Evolutionary conservation across 2,888 invertebrate genomes (phyloP), one percentile per base, ranked within the genome.

Genomic region (Gymnosoma rotundatum): DNA sequence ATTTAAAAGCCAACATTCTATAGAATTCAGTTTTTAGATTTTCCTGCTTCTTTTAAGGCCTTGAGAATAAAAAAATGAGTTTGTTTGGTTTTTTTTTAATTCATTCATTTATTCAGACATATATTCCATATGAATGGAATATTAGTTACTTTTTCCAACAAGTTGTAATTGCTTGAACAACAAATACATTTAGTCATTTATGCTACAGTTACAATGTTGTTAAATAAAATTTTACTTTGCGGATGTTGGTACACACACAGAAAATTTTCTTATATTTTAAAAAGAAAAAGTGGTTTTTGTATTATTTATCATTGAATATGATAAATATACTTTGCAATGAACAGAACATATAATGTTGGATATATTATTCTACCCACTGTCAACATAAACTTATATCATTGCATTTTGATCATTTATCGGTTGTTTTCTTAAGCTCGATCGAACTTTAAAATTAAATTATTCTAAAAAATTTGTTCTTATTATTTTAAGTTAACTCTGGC

Each of bases 141-240:
- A 67, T 67, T 72, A 67, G 76, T 78, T 58, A 78, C 64, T 76
- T 45, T 75, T 60, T 36, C 69, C 61, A 70, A 72, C 45, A 70
- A 58, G 50, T 70, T 81, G 38, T 48, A 75, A 58, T 60, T 79
- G 36, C 21, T 36, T 38, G 38, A 32, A 36, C 20, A 45, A 64
- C 38, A 64, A 64, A 36, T 54, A 45, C 66, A 75, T 75, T 81
- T 70, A 81, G 63, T 64, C 75, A 70, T 75, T 86, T 70, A 76
- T 83, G 81, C 86, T 38, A 48, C 56, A 64, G 64, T 7, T 64
- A 16, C 42, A 69, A n/a, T 69, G 21, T 69, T 69, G 25, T 42
- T 21, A 25, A 56, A 50, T 36, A 52, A 20, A 2, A 2, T 76
- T 16, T 76, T 36, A 48, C 36, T 60, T n/a, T 25, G 32, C 18